Conservation (phyloP, 2,888 invertebrate species). For the Tipula helvola region DNA sequence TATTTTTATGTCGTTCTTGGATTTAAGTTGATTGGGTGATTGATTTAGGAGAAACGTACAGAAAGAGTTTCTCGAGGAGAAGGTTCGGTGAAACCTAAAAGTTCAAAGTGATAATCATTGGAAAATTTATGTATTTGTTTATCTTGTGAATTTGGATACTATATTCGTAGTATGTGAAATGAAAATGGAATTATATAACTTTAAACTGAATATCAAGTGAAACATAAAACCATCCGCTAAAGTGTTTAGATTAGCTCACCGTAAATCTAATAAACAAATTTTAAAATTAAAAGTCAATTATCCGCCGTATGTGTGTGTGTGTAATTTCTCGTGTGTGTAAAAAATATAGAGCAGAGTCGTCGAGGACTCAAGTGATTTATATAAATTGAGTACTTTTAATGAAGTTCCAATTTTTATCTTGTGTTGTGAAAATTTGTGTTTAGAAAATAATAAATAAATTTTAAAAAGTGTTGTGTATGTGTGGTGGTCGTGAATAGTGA, state of each 20-base stretch:
- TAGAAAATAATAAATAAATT: background rate
- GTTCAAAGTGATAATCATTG: background rate
- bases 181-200: background rate
- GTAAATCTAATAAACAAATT: background rate
- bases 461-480: background rate
- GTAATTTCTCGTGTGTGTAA: background rate
- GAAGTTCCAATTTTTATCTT: background rate
- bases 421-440: background rate
- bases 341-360: no score
- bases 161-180: background rate
- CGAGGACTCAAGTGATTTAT: background rate
- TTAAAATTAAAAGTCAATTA: background rate
- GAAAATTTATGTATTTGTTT: background rate
- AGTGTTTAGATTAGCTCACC: background rate
- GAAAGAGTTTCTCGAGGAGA: background rate
- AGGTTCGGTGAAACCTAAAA: background rate
- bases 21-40: background rate
- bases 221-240: background rate
- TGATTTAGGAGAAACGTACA: background rate
- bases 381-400: background rate
- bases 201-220: background rate
- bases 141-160: background rate
- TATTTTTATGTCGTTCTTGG: background rate
- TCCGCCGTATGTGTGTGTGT: background rate
- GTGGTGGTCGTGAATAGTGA: constrained; percentile 19